Evolutionary conservation across 2,797 vertebrate species (phyloP).

Genomic region (Cynopterus sphinx): DNA sequence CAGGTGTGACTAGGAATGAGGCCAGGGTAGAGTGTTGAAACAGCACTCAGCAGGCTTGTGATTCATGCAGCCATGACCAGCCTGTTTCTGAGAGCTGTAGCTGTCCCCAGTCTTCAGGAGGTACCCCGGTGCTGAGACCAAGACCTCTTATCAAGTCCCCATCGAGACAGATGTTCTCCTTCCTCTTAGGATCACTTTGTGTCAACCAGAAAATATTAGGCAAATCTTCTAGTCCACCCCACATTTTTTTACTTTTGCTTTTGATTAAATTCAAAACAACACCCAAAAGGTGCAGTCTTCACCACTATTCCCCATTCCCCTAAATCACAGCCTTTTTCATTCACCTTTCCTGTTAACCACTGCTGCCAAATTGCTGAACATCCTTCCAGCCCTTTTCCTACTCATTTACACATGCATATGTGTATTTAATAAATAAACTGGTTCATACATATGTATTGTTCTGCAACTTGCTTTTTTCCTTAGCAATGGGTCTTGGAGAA

Average conservation of each 20-base stretch:
- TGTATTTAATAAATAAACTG: neutral
- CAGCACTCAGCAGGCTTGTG: neutral
- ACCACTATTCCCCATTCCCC: neutral
- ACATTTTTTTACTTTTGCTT: neutral
- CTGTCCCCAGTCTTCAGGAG: neutral
- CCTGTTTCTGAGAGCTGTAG: neutral
- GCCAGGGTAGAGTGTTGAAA: neutral
- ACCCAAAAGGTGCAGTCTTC: neutral
- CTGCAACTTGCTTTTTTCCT: neutral
- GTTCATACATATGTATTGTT: neutral
- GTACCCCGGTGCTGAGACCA: neutral
- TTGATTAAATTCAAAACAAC: conserved; percentile 8
- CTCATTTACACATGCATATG: neutral
- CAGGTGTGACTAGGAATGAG: neutral
- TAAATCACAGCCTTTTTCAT: neutral
- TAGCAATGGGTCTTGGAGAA: neutral
- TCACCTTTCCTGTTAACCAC: neutral
- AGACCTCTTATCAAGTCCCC: neutral
- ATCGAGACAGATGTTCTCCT: neutral
- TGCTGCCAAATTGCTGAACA: neutral
- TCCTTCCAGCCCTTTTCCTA: neutral
- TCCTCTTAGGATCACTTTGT: neutral
- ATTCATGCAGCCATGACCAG: neutral
- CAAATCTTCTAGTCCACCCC: neutral
- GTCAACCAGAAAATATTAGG: neutral